Evolutionary conservation across 2,797 vertebrate genomes (phyloP).

Genomic region (Onychomys torridus): DNA sequence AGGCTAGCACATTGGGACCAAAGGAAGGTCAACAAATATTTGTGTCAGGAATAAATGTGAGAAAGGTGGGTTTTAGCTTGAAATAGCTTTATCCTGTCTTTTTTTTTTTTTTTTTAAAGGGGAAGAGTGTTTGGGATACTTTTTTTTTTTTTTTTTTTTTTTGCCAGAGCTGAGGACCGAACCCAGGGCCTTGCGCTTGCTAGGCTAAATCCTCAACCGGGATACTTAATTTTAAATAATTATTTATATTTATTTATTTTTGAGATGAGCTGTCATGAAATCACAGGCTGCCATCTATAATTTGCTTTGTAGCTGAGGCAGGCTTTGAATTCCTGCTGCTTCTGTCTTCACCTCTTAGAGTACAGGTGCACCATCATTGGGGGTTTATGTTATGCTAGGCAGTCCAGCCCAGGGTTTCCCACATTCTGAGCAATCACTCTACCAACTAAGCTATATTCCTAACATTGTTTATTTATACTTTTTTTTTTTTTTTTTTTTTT

Average conservation of each 20-base stretch:
- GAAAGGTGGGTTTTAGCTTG: background rate
- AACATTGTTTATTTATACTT: background rate
- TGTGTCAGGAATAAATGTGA: background rate
- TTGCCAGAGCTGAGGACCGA: too few species aligned
- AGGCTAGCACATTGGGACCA: background rate
- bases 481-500: background rate
- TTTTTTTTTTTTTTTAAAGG: background rate
- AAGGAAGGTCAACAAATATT: background rate
- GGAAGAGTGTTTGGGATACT: background rate
- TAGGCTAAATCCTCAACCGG: too few species aligned
- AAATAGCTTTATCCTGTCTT: background rate
- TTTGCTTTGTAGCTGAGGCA: background rate
- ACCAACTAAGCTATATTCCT: background rate
- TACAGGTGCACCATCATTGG: background rate
- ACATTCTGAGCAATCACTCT: background rate
- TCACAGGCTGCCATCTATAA: background rate
- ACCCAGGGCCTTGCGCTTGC: too few species aligned
- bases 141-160: too few species aligned
- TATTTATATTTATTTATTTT: background rate
- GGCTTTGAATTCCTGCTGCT: background rate
- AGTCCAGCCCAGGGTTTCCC: background rate
- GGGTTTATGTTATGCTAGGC: background rate
- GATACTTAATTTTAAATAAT: background rate
- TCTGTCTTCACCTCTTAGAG: background rate
- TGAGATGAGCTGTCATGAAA: background rate